Evolutionary conservation across 2,797 vertebrate genomes (phyloP), one percentile per base, ranked within the genome.

Genomic region (Tinamus major): DNA sequence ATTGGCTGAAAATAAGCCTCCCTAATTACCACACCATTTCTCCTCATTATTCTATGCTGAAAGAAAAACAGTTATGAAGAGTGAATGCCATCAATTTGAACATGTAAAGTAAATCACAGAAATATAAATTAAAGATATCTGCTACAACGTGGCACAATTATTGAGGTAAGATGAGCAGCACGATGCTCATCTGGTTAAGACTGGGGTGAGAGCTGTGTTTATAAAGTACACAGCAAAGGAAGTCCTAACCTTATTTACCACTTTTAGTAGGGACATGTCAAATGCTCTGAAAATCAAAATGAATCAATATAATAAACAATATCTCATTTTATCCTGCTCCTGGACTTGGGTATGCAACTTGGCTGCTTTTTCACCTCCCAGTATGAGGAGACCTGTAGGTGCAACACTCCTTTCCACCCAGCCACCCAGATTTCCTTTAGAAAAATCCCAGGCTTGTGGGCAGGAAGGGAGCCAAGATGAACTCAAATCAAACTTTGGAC

Each of bases 361-460:
- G 21, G 24, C 12, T 58, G 77, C 12, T 63, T 51, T 61, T 58
- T 71, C 55, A 37, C 15, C 49, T 39, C 29, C 4, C 3, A 39
- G 14, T 37, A 37, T 53, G 70, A 46, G 16, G 55, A 82, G 65
- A 42, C 13, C n/a, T 53, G 46, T 39, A 26, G 1, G 2, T 1
- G 6, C 0, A 0, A 39, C 0, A 3, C 37, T 70, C 55, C 53
- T 85, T 63, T 51, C 42, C 39, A 44, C 56, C 44, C 41, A 41
- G 5, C 41, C 41, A n/a, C 16, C 10, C 59, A 2, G 2, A 27
- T 2, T 15, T 69, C 75, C 31, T 48, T 63, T 23, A 1, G 2
- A n/a, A 15, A 75, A 31, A 62, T 48, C 0, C 0, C 6, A 26
- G 62, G 16, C 12, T 72, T 6, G 1, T 0, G 0, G 62, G 33